A percentile compares a stretch with the other conserved stretches of the same genome.
These are phyloP conservation scores for Goniozus legneri DNA, from an alignment of 1,140 invertebrate genomes.

Conservation along the genomic window DNA sequence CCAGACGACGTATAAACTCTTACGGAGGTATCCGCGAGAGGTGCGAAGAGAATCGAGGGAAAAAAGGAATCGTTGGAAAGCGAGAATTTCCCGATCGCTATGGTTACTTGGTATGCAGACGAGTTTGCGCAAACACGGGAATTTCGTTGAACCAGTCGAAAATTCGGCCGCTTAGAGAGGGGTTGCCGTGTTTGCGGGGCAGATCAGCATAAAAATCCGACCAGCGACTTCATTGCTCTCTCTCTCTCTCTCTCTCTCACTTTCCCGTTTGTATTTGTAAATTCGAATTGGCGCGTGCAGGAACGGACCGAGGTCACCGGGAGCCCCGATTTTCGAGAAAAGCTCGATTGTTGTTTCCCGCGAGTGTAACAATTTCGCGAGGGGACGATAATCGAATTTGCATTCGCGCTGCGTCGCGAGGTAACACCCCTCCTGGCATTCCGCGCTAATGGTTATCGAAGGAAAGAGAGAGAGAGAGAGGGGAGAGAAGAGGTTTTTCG, in stretches of 20 bases:
- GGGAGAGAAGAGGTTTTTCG: too few species aligned
- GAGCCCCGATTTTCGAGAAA: neutral
- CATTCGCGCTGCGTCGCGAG: too few species aligned
- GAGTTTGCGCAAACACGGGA: conserved; percentile 23
- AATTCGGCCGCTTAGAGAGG: conserved; percentile 17
- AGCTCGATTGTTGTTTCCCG: too few species aligned
- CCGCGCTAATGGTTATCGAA: too few species aligned
- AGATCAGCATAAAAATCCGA: conserved; percentile 15
- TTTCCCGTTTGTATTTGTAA: neutral
- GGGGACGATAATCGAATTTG: too few species aligned
- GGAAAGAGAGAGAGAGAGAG: too few species aligned
- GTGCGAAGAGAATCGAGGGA: neutral
- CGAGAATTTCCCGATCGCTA: conserved; percentile 2
- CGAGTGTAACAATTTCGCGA: too few species aligned
- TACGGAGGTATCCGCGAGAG: too few species aligned
- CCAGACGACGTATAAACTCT: too few species aligned
- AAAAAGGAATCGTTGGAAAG: neutral
- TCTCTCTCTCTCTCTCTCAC: neutral
- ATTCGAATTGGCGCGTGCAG: neutral
- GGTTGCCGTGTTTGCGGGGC: conserved; percentile 16
- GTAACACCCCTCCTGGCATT: too few species aligned
- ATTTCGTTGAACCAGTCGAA: conserved; percentile 19
- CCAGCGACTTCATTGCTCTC: neutral
- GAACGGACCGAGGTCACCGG: neutral
- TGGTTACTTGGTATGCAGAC: conserved; percentile 23